Evolutionary conservation across 2,888 invertebrate genomes (phyloP).

Genomic region (Temnothorax ravouxi): DNA sequence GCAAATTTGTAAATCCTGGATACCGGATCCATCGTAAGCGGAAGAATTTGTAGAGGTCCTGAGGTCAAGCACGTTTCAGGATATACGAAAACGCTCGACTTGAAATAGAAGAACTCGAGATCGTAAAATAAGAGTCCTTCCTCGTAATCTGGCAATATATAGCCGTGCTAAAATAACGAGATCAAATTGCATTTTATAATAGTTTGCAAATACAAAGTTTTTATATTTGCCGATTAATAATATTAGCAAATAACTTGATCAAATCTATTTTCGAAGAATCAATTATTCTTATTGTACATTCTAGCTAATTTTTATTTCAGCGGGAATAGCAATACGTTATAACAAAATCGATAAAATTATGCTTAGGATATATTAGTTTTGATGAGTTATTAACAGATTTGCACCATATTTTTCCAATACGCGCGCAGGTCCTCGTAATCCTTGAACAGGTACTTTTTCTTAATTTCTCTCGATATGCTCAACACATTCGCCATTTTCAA

Average conservation of each 20-base stretch:
- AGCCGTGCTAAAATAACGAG: slow-evolving; percentile 80
- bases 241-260: background rate
- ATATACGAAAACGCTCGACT: slow-evolving; percentile 76
- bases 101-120: slow-evolving; percentile 77
- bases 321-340: background rate
- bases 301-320: background rate
- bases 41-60: slow-evolving; percentile 64
- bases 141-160: slow-evolving; percentile 79
- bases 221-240: background rate
- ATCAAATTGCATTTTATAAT: background rate
- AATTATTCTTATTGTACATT: background rate
- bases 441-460: slow-evolving; percentile 76
- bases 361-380: background rate
- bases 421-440: slow-evolving; percentile 81
- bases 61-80: slow-evolving; percentile 79
- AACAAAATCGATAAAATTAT: background rate
- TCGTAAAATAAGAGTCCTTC: slow-evolving; percentile 79
- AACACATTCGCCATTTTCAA: slow-evolving; percentile 80
- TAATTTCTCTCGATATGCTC: slow-evolving; percentile 79
- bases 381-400: slow-evolving; percentile 4
- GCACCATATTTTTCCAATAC: slow-evolving; percentile 85
- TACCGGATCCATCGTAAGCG: slow-evolving; percentile 54
- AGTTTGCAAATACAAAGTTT: background rate
- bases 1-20: slow-evolving; percentile 68
- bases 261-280: background rate